These are phyloP conservation scores for Phaedon cochleariae DNA, from an alignment of 2,888 invertebrate genomes.

Conservation along the genomic window DNA sequence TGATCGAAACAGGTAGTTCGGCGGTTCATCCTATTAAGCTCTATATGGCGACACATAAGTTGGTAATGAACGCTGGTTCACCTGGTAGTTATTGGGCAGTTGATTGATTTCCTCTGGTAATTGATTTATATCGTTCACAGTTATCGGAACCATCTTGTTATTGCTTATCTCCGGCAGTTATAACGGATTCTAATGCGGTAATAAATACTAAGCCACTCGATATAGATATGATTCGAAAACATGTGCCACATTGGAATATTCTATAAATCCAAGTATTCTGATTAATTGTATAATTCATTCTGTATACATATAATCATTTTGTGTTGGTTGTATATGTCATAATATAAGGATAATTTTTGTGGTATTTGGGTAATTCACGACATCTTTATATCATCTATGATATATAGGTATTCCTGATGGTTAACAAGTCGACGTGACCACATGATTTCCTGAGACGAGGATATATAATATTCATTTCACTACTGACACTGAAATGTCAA, in stretches of 20 bases:
- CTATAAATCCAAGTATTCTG: neutral
- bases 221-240: neutral
- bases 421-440: too few relatives aligned
- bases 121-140: slow-evolving; percentile 2
- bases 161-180: slow-evolving; percentile 1
- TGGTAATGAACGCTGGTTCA: neutral
- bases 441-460: too few relatives aligned
- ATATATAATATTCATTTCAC: too few relatives aligned
- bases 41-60: neutral
- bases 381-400: too few relatives aligned
- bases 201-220: neutral
- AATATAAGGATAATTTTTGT: too few relatives aligned
- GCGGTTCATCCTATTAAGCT: neutral
- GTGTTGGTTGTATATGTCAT: too few relatives aligned
- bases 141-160: neutral
- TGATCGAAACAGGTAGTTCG: neutral
- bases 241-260: neutral
- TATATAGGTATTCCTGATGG: too few relatives aligned
- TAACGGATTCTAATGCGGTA: neutral
- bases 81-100: neutral
- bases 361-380: too few relatives aligned
- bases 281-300: too few relatives aligned
- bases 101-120: neutral
- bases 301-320: too few relatives aligned
- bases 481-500: too few relatives aligned